These are phyloP conservation scores for Zosterops pallidus DNA, from an alignment of 2,113 vertebrate species.

Conservation along the genomic window DNA sequence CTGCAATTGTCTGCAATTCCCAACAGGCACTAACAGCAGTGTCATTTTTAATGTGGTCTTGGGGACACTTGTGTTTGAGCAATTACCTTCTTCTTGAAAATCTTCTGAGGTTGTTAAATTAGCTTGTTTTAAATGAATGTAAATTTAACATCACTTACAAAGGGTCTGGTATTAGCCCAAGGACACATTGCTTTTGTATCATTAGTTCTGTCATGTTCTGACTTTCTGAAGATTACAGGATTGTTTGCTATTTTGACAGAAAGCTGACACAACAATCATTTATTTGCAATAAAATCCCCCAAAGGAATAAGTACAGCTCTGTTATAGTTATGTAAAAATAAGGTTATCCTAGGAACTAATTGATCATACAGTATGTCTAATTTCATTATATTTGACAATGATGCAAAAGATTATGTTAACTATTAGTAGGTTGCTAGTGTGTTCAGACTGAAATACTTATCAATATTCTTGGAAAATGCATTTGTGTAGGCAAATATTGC, in stretches of 20 bases:
- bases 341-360: conserved; percentile 41
- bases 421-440: background rate
- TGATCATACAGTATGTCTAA: background rate
- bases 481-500: background rate
- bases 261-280: background rate
- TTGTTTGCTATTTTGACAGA: conserved; percentile 32
- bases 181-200: conserved; percentile 24
- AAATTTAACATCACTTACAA: conserved; percentile 4
- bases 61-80: background rate
- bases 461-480: background rate
- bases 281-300: background rate
- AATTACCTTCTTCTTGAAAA: background rate
- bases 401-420: conserved; percentile 14
- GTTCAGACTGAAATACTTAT: background rate
- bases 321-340: background rate
- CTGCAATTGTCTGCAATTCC: background rate
- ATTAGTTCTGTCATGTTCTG: background rate
- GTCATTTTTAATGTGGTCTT: background rate
- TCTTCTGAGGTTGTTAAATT: conserved; percentile 4
- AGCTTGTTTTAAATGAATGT: background rate
- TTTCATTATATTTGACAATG: conserved; percentile 31
- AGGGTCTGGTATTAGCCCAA: conserved; percentile 2
- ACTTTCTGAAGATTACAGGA: background rate
- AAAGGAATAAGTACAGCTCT: background rate
- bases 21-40: background rate